A percentile compares a stretch with the other conserved stretches of the same genome.
phyloP scores from a whole-genome alignment of 2,797 vertebrate genomes.

The Sphenopsis melanotis region DNA sequence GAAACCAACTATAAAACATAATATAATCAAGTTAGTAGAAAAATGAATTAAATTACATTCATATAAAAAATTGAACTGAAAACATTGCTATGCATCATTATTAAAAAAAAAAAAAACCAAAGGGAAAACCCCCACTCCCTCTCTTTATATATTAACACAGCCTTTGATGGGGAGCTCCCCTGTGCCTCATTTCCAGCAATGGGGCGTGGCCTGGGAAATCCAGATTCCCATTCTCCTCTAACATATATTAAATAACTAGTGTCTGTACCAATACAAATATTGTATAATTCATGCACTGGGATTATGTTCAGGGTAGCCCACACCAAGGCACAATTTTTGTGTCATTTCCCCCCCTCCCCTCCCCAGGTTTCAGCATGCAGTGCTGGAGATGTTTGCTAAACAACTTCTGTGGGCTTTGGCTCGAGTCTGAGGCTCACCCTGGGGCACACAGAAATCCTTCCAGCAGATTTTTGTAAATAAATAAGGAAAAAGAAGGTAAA shows the following conservation, averaged over 20 bases:
- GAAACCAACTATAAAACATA: conserved; percentile 54
- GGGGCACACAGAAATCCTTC: not conserved
- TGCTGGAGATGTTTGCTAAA: not conserved
- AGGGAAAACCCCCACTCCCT: not conserved
- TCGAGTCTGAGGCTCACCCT: not conserved
- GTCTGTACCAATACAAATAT: conserved; percentile 20
- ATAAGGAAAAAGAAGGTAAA: not conserved
- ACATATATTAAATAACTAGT: conserved; percentile 14
- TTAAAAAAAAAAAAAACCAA: not conserved
- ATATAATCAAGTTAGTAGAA: conserved; percentile 53
- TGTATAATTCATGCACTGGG: conserved; percentile 15
- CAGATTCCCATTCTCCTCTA: conserved; percentile 35
- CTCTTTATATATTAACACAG: conserved; percentile 48
- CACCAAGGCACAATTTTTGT: conserved; percentile 23
- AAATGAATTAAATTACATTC: conserved; percentile 73
- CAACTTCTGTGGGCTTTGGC: not conserved
- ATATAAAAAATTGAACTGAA: conserved; percentile 59
- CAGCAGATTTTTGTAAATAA: not conserved
- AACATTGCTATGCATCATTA: conserved; percentile 23
- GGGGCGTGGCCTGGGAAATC: conserved; percentile 31
- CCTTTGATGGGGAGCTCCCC: not conserved
- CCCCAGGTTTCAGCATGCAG: not conserved
- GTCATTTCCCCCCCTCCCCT: not conserved
- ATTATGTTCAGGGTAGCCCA: not conserved
- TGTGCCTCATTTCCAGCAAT: conserved; percentile 35